phyloP scores from a whole-genome alignment of 2,888 invertebrate genomes.

The Mystacides longicornis region DNA sequence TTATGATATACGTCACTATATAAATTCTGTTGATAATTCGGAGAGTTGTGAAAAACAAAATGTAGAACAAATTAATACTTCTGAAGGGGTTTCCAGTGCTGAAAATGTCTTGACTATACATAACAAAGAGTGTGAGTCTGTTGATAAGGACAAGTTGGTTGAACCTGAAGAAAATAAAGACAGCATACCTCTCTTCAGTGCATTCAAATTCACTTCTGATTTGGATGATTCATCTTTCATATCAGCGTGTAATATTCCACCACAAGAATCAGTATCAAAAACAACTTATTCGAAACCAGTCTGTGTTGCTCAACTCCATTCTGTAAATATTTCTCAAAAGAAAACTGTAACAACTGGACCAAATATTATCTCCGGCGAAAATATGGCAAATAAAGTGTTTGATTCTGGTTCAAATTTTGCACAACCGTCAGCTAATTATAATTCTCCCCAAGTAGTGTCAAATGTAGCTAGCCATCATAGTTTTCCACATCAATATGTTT shows the following conservation, averaged over 20 bases:
- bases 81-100: neutral
- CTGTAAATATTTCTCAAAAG: neutral
- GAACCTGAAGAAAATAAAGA: neutral
- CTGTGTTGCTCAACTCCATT: neutral
- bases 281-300: neutral
- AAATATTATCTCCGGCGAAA: no score
- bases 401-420: no score
- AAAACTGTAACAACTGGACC: no score
- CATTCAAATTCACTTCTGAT: neutral
- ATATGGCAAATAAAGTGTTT: no score
- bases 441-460: no score
- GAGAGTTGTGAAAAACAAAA: no score
- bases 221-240: neutral
- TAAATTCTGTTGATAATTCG: no score
- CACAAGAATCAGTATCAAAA: neutral
- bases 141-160: neutral
- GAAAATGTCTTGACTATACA: neutral
- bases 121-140: neutral
- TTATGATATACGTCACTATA: no score
- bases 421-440: no score
- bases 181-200: conserved; percentile 6
- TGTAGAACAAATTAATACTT: neutral
- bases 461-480: no score
- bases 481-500: no score
- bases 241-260: neutral